phyloP scores from a whole-genome alignment of 2,888 invertebrate species.

The Ecliptopera silaceata region DNA sequence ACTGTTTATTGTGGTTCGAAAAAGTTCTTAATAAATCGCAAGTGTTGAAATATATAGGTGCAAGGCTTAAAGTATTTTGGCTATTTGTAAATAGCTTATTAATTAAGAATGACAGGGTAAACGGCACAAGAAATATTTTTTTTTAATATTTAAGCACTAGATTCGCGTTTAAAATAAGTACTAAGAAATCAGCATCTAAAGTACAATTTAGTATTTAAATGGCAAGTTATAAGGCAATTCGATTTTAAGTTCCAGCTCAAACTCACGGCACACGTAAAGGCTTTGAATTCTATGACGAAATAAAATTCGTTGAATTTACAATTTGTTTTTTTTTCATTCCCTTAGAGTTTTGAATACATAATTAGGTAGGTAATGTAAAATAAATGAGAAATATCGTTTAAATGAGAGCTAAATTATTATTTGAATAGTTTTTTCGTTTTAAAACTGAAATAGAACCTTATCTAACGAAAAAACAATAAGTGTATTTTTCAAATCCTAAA shows the following conservation, averaged over 20 bases:
- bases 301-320: constrained; percentile 1
- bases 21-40: background rate
- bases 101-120: constrained; percentile 1
- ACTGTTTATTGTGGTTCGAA: no score
- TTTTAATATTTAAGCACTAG: background rate
- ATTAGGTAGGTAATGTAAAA: no score
- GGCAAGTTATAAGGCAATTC: background rate
- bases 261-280: constrained; percentile 2
- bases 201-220: constrained; percentile 50
- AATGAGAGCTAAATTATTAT: no score
- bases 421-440: no score
- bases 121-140: background rate
- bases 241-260: constrained; percentile 8
- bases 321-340: background rate
- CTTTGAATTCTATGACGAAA: background rate
- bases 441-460: no score
- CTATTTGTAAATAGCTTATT: constrained; percentile 4
- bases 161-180: background rate
- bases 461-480: no score
- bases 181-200: constrained; percentile 56
- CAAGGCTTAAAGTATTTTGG: background rate
- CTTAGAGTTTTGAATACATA: background rate
- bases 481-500: no score
- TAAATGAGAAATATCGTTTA: no score
- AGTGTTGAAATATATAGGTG: background rate